phyloP scores from a whole-genome alignment of 2,888 invertebrate species.

The Congeria kusceri region DNA sequence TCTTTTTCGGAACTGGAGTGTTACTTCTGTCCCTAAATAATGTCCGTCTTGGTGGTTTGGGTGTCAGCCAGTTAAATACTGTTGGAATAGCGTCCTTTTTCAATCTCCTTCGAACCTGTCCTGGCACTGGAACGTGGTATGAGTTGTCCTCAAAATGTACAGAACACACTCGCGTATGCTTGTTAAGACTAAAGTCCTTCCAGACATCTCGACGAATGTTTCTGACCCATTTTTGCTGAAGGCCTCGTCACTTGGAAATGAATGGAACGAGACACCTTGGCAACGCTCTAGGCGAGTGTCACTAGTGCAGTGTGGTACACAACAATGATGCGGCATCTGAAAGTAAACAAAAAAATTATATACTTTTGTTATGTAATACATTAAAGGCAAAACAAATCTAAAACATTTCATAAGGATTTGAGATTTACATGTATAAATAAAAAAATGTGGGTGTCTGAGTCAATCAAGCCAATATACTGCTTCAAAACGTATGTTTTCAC shows the following conservation, averaged over 20 bases:
- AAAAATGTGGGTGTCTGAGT: too few species aligned
- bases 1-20: too few species aligned
- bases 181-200: slow-evolving; percentile 17
- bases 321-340: slow-evolving; percentile 21
- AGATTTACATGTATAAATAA: too few species aligned
- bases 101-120: background rate
- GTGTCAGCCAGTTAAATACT: background rate
- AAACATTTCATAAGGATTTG: too few species aligned
- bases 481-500: too few species aligned
- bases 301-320: slow-evolving; percentile 8
- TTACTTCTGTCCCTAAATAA: slow-evolving; percentile 10
- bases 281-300: background rate
- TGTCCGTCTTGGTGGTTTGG: background rate
- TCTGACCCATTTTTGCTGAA: slow-evolving; percentile 3
- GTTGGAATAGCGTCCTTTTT: slow-evolving; percentile 16
- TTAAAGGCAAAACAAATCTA: too few species aligned
- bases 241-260: slow-evolving; percentile 10
- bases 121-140: slow-evolving; percentile 1
- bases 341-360: background rate
- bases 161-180: slow-evolving; percentile 13
- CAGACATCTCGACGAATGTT: slow-evolving; percentile 10
- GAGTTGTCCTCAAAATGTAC: slow-evolving; percentile 6
- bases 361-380: too few species aligned
- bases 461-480: too few species aligned
- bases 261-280: background rate